Conservation (phyloP, 2,888 invertebrate species). For the Agrenia bidenticulata region DNA sequence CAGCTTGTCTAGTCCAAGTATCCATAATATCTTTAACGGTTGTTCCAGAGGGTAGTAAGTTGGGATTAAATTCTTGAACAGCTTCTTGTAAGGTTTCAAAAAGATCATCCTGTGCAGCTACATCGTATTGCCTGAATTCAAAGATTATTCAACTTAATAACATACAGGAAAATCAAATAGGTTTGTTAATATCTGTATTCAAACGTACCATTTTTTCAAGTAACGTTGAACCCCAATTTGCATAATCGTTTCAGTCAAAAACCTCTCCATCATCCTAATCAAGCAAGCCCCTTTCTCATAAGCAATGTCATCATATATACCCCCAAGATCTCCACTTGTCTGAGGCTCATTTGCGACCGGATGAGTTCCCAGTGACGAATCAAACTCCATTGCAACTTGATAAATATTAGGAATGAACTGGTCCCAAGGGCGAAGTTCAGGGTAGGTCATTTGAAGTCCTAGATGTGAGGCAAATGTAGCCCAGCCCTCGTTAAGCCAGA, state of each 20-base stretch:
- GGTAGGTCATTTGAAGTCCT: slow-evolving; percentile 38
- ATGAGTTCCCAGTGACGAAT: slow-evolving; percentile 35
- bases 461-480: slow-evolving; percentile 44
- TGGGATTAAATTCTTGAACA: slow-evolving; percentile 18
- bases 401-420: slow-evolving; percentile 35
- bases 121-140: slow-evolving; percentile 19
- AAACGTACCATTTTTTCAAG: slow-evolving; percentile 37
- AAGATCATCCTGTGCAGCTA: slow-evolving; percentile 40
- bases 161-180: background rate
- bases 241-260: slow-evolving; percentile 38
- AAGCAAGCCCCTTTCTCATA: slow-evolving; percentile 45
- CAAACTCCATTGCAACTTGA: slow-evolving; percentile 38
- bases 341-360: slow-evolving; percentile 41
- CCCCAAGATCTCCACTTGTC: slow-evolving; percentile 31
- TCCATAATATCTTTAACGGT: slow-evolving; percentile 43
- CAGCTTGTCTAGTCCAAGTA: slow-evolving; percentile 42
- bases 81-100: slow-evolving; percentile 37
- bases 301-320: slow-evolving; percentile 43
- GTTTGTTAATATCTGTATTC: background rate
- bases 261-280: slow-evolving; percentile 41
- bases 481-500: slow-evolving; percentile 50
- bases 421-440: slow-evolving; percentile 44
- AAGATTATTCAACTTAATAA: no score
- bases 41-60: slow-evolving; percentile 23
- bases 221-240: slow-evolving; percentile 36